A percentile compares a stretch with the other conserved stretches of the same genome.
phyloP scores from a whole-genome alignment of 2,888 invertebrate genomes.

The Sesia apiformis region DNA sequence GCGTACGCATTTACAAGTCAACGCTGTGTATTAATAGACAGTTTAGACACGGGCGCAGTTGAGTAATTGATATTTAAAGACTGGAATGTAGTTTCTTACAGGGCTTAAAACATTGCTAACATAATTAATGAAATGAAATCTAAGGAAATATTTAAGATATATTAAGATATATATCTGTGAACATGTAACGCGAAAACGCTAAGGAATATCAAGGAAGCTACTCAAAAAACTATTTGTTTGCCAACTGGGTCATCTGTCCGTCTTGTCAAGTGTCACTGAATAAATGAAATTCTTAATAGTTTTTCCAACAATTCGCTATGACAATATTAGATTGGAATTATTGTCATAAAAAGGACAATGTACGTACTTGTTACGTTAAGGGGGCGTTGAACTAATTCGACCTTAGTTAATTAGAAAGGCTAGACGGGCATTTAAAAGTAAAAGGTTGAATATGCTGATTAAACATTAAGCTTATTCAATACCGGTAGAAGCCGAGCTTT shows the following conservation, averaged over 20 bases:
- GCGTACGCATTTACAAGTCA: constrained; percentile 22
- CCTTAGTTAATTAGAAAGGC: neutral
- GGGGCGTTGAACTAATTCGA: neutral
- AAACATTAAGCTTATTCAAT: too few relatives aligned
- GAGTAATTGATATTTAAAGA: constrained; percentile 24
- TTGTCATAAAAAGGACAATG: too few relatives aligned
- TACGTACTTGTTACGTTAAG: neutral
- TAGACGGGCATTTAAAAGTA: too few relatives aligned
- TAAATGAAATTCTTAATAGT: too few relatives aligned
- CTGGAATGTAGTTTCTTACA: neutral
- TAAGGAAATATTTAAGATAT: too few relatives aligned
- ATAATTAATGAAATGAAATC: neutral
- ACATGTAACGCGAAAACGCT: neutral
- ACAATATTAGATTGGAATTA: too few relatives aligned
- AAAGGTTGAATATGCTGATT: too few relatives aligned
- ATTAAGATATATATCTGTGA: too few relatives aligned
- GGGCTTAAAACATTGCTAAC: neutral
- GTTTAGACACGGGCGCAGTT: constrained; percentile 19
- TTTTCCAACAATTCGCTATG: too few relatives aligned
- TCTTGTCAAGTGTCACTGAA: too few relatives aligned
- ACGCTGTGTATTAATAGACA: constrained; percentile 21
- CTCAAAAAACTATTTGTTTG: constrained; percentile 38
- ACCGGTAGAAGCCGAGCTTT: too few relatives aligned
- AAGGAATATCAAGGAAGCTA: constrained; percentile 30
- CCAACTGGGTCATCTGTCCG: constrained; percentile 61